A percentile compares a stretch with the other conserved stretches of the same genome.
phyloP scores from a whole-genome alignment of 2,888 invertebrate species.

The Nymphalis urticae region DNA sequence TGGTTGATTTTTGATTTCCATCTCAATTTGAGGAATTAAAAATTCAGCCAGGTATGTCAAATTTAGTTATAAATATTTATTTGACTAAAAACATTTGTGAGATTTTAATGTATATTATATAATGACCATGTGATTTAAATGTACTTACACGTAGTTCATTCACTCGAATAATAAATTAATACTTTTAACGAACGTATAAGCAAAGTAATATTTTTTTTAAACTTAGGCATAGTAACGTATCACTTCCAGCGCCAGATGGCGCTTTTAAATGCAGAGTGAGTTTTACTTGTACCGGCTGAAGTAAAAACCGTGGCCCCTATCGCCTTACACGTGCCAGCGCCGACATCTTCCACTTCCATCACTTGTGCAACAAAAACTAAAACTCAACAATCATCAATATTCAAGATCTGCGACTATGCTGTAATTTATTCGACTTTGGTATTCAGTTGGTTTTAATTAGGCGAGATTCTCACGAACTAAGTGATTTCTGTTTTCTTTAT shows the following conservation, averaged over 20 bases:
- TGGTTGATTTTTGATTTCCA: too few relatives aligned
- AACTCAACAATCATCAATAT: conserved; percentile 6
- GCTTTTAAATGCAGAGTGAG: neutral
- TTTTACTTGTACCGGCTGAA: conserved; percentile 10
- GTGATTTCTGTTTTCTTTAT: neutral
- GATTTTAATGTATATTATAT: too few relatives aligned
- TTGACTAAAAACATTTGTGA: too few relatives aligned
- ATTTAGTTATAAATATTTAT: too few relatives aligned
- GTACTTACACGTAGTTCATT: too few relatives aligned
- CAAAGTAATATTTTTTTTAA: too few relatives aligned
- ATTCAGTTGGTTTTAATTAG: neutral
- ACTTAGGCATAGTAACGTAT: too few relatives aligned
- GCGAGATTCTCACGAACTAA: neutral
- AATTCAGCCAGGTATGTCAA: too few relatives aligned
- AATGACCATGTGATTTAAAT: too few relatives aligned
- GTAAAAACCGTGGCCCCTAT: conserved; percentile 14
- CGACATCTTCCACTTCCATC: conserved; percentile 16
- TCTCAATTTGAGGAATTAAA: too few relatives aligned
- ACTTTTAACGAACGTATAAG: too few relatives aligned
- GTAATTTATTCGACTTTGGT: neutral
- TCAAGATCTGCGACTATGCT: neutral
- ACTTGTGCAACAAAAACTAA: conserved; percentile 9
- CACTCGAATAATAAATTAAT: too few relatives aligned
- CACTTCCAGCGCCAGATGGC: neutral
- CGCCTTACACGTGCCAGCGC: conserved; percentile 14